Evolutionary conservation across 2,888 invertebrate species (phyloP), one percentile per base, ranked within the genome.

Genomic region (Unio pictorum): DNA sequence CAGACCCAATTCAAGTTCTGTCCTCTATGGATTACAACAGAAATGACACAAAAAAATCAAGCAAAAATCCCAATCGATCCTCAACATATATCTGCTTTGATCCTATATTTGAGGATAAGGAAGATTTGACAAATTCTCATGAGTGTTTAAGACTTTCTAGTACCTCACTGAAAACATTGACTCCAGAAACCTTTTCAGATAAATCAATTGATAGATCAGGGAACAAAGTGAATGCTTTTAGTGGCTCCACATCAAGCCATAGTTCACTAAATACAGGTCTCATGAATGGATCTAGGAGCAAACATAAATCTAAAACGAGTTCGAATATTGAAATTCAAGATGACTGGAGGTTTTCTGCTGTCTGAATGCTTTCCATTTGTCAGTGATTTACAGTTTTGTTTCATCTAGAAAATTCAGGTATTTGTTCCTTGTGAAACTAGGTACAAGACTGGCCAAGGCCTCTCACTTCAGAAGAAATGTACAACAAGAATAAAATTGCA

Each of bases 81-180:
- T 86, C 87, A n/a, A 86, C 86, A 18, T 87, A 86, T 71, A 84
- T 87, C 30, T 80, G 85, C 66, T 85, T 85, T 74, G 84, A 87
- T 71, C 82, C 86, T 2, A 86, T 87, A 61, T 85, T 85, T 66
- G 87, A 87, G 67, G 84, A 84, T 56, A 75, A 76, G 18, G 87
- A 86, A 63, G 85, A 84, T 58, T 76, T 85, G 68, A 68, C 73
- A 11, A 76, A 79, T 63, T 76, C 84, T 5, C 75, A 73, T 17
- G 83, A 84, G 66, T 79, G 83, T 5, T 69, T 84, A 20, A 76
- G 81, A 26, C 71, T 79, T 15, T 74, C 73, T 34, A 78, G 80
- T 2, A 68, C 79, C 30, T 67, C 73, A 34, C 59, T 58, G 59
- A 26, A 58, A n/a, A 58, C 59, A 58, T 11, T 58, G 59, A 23